phyloP scores from a whole-genome alignment of 2,797 vertebrate genomes.

The Leucoraja ocellata region DNA sequence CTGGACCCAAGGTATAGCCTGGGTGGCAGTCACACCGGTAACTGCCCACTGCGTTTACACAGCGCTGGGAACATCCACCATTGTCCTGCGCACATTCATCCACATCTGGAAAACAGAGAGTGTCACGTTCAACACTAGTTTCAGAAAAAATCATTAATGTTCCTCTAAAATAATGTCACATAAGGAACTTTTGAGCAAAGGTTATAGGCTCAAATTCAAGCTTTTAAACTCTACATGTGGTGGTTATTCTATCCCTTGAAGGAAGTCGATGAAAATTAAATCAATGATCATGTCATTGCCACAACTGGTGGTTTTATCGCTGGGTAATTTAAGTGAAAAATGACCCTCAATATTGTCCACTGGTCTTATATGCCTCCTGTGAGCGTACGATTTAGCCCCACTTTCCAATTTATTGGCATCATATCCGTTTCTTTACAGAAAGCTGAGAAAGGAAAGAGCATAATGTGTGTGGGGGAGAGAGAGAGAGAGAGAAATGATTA shows the following conservation, averaged over 20 bases:
- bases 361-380: neutral
- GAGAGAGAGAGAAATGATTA: neutral
- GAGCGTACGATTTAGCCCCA: neutral
- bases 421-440: neutral
- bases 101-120: conserved; percentile 24
- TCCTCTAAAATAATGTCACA: neutral
- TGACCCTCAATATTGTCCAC: neutral
- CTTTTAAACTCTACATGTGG: neutral
- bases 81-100: conserved; percentile 22
- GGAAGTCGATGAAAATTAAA: neutral
- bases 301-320: neutral
- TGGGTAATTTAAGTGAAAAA: neutral
- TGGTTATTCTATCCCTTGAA: neutral
- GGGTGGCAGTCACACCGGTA: conserved; percentile 33
- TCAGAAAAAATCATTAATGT: neutral
- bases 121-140: neutral
- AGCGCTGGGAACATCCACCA: conserved; percentile 37
- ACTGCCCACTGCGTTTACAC: conserved; percentile 29
- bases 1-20: neutral
- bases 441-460: too few relatives aligned
- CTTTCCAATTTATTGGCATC: neutral
- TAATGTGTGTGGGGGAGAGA: neutral
- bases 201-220: neutral
- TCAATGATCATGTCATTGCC: neutral
- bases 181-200: neutral